phyloP scores from a whole-genome alignment of 2,888 invertebrate species.

The Scotopteryx bipunctaria region DNA sequence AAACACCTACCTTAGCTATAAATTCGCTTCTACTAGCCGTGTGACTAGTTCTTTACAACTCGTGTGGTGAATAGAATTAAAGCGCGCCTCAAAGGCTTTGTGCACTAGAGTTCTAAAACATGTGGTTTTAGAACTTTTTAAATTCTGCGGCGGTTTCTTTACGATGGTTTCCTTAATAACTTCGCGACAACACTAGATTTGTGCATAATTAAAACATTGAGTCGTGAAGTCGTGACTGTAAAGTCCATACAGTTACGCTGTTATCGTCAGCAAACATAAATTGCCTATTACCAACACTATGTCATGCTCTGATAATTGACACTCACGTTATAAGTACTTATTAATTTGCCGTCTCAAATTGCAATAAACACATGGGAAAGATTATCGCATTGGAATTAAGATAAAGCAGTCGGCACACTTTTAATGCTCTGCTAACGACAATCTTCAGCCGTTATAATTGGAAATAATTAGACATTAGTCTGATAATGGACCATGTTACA shows the following conservation, averaged over 20 bases:
- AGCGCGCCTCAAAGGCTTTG: too few relatives aligned
- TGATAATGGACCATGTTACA: not conserved
- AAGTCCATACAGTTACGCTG: not conserved
- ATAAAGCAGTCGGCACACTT: constrained; percentile 17
- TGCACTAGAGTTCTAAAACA: too few relatives aligned
- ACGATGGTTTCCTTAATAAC: too few relatives aligned
- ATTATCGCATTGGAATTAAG: constrained; percentile 18
- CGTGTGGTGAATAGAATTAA: too few relatives aligned
- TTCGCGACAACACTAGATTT: too few relatives aligned
- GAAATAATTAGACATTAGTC: not conserved
- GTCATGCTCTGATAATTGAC: constrained; percentile 13
- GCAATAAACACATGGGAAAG: constrained; percentile 9
- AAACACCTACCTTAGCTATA: too few relatives aligned
- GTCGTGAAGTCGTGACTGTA: not conserved
- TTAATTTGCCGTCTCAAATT: constrained; percentile 13
- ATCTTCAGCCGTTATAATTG: constrained; percentile 23
- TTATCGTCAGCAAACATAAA: not conserved
- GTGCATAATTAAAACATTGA: not conserved
- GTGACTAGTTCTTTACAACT: too few relatives aligned
- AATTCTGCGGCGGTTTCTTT: too few relatives aligned
- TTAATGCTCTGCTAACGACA: constrained; percentile 25
- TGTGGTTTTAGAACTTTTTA: too few relatives aligned
- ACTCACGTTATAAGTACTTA: constrained; percentile 1
- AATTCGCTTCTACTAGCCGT: too few relatives aligned
- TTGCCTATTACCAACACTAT: not conserved